Base-by-base conservation (phyloP, 2,888 invertebrate species). In the Poecilobothrus nobilitatus region DNA sequence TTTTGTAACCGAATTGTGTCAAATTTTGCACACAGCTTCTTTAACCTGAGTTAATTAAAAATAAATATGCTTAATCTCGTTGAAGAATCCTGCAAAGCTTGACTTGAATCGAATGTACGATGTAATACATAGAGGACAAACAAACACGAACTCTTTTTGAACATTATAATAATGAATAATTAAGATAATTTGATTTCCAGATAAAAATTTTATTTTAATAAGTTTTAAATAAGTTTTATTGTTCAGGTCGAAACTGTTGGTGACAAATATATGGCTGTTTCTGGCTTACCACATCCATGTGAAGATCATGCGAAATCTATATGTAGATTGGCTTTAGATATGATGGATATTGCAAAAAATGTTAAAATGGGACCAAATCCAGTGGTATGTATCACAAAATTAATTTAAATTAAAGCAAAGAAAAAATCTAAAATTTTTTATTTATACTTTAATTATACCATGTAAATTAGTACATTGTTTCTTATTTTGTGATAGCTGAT, bases 201-300 rank as follows among this genome's bases (percentile, higher is more conserved):
- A 37, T 5, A 37, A 37, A 37, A 65, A 34, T 34, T 18, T 37
- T 34, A 20, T 37, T 34, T 6, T n/a, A n/a, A n/a, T n/a, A n/a
- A n/a, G n/a, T n/a, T n/a, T n/a, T n/a, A n/a, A n/a, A n/a, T n/a
- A n/a, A n/a, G n/a, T 34, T 34, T 65, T 7, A 20, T 65, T 65
- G 72, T 74, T 65, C 76, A 96, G 96, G 96, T 97, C 71, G 97
- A 97, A 83, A 97, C 97, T 15, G 95, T 97, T 27, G 97, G 97
- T 70, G 97, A 97, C 82, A 97, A 97, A 81, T 97, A 97, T 80
- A 97, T 97, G 97, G 95, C 96, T 0, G 97, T 96, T 0, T 94
- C 95, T 75, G 97, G 97, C 65, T 84, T 97, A 68, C 97, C 97
- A 0, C 95, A 96, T 78, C 91, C 91, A 10, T 95, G 95, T 79